Conservation (phyloP, 2,113 vertebrate species). For the Dissostichus mawsoni region DNA sequence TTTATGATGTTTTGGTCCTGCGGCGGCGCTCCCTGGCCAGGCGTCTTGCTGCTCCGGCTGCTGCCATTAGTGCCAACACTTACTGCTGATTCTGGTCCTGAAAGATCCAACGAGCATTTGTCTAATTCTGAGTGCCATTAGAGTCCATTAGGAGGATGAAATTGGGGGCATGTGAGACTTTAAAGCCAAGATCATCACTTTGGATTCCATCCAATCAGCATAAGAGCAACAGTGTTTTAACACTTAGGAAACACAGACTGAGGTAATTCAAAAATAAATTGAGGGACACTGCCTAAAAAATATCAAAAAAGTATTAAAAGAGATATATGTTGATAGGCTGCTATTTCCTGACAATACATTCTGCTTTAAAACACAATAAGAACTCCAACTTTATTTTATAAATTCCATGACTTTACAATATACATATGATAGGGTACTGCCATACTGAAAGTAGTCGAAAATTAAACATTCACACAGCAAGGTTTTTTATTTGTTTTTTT, state of each 20-base stretch:
- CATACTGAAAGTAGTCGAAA: no score
- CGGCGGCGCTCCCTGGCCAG: slow-evolving; percentile 22
- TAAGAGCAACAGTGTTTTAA: slow-evolving; percentile 12
- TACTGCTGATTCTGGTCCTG: slow-evolving; percentile 43
- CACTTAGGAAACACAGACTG: background rate
- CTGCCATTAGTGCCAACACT: slow-evolving; percentile 46
- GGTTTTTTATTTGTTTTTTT: background rate
- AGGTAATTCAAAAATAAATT: background rate
- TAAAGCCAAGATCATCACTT: slow-evolving; percentile 41
- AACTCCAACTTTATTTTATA: no score
- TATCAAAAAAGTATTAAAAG: background rate
- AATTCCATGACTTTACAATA: no score
- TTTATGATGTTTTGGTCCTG: slow-evolving; percentile 55
- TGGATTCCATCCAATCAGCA: slow-evolving; percentile 41
- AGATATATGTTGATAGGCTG: background rate
- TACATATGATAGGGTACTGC: no score
- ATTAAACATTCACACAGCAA: background rate
- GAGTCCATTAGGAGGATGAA: slow-evolving; percentile 65
- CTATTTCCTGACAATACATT: no score
- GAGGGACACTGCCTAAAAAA: background rate
- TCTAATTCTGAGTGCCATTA: slow-evolving; percentile 59
- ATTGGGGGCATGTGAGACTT: slow-evolving; percentile 33
- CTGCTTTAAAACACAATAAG: no score
- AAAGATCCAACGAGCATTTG: slow-evolving; percentile 47
- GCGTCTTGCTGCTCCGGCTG: slow-evolving; percentile 24